These are phyloP conservation scores for Champsocephalus esox DNA, from an alignment of 2,797 vertebrate genomes.

Conservation along the genomic window DNA sequence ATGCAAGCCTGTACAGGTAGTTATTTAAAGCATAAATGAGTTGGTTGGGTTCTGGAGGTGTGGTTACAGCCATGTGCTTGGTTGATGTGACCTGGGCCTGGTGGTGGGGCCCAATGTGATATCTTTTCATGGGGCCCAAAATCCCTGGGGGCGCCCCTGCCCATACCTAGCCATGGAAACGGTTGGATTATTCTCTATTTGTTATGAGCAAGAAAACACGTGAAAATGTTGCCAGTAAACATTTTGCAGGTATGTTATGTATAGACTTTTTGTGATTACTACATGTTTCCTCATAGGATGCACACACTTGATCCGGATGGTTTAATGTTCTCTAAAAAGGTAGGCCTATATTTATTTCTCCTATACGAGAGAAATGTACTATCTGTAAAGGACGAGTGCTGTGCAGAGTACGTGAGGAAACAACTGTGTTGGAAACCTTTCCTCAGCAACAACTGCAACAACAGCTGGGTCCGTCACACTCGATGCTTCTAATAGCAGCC, in stretches of 20 bases:
- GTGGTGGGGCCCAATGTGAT: too few species aligned
- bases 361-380: not conserved
- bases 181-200: not conserved
- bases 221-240: not conserved
- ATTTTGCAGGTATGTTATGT: not conserved
- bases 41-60: too few species aligned
- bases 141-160: too few species aligned
- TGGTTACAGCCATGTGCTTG: too few species aligned
- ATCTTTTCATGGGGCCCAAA: too few species aligned
- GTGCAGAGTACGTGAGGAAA: constrained; percentile 12
- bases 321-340: too few species aligned
- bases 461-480: constrained; percentile 18
- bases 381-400: constrained; percentile 1
- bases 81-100: too few species aligned
- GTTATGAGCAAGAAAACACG: not conserved
- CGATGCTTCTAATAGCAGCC: constrained; percentile 51
- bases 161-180: not conserved
- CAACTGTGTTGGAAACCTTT: constrained; percentile 19
- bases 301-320: not conserved
- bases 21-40: too few species aligned
- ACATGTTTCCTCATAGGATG: not conserved
- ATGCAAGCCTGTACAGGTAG: too few species aligned
- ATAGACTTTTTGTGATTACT: not conserved
- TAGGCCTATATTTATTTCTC: not conserved
- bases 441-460: constrained; percentile 20